Percentiles rank a stretch among this genome's conserved stretches.
Conservation (phyloP, 2,888 invertebrate genomes). For the Clitarchus hookeri region DNA sequence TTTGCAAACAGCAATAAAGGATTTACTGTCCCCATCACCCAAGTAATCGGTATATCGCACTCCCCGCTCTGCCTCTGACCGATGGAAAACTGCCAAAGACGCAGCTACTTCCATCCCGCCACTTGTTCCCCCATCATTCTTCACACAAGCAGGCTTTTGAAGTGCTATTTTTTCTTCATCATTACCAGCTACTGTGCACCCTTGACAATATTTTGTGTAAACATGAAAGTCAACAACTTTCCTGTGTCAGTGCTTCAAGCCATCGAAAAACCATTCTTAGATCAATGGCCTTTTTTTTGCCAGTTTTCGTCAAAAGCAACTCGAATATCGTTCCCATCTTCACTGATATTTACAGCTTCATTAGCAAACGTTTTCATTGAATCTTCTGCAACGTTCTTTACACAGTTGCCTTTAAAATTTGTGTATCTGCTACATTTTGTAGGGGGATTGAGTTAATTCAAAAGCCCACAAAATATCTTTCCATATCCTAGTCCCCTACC, state of each 20-base stretch:
- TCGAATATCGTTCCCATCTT: background rate
- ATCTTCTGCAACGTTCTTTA: background rate
- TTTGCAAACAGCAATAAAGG: background rate
- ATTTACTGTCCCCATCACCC: background rate
- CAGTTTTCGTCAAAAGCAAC: constrained; percentile 12
- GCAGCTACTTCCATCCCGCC: background rate
- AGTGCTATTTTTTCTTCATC: background rate
- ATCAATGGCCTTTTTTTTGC: background rate
- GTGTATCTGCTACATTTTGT: constrained; percentile 16
- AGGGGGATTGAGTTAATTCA: background rate
- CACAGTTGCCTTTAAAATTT: background rate
- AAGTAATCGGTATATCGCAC: background rate
- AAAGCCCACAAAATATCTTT: constrained; percentile 17
- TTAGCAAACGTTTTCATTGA: background rate
- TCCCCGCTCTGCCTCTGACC: background rate
- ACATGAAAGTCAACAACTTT: constrained; percentile 16
- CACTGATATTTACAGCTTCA: constrained; percentile 20
- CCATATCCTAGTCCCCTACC: background rate
- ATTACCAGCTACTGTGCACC: background rate
- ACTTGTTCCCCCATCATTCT: background rate
- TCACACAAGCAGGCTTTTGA: background rate
- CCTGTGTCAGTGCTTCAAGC: constrained; percentile 1
- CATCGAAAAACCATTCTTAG: background rate
- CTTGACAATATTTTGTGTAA: constrained; percentile 15
- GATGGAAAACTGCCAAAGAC: background rate